Percentiles rank a stretch among this genome's conserved stretches.
These are phyloP conservation scores for Apomyelois bistriatella DNA, from an alignment of 2,888 invertebrate genomes.

Conservation along the genomic window DNA sequence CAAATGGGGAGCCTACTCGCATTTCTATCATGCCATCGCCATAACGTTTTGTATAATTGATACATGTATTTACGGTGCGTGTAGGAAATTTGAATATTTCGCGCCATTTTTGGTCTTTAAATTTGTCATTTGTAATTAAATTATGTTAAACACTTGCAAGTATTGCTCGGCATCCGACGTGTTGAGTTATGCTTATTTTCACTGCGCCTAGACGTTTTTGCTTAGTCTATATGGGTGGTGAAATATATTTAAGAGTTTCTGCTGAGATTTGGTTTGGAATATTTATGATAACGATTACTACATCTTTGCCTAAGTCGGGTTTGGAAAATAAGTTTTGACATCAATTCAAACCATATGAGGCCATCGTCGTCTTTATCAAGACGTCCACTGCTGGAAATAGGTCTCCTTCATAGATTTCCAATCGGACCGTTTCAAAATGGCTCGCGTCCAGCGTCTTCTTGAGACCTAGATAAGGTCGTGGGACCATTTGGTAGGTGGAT, in stretches of 20 bases:
- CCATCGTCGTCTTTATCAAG: too few species aligned
- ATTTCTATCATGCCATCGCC: slow-evolving; percentile 60
- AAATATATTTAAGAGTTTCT: neutral
- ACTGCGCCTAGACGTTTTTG: slow-evolving; percentile 1
- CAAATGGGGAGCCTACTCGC: slow-evolving; percentile 51
- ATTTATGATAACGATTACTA: neutral
- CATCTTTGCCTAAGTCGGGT: neutral
- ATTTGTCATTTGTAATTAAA: slow-evolving; percentile 13
- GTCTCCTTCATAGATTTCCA: too few species aligned
- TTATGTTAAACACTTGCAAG: slow-evolving; percentile 8
- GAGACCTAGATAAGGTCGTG: too few species aligned
- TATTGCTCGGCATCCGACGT: neutral
- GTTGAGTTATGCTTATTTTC: neutral
- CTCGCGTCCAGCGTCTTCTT: too few species aligned
- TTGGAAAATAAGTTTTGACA: too few species aligned
- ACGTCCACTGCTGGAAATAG: too few species aligned
- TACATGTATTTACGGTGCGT: slow-evolving; percentile 46
- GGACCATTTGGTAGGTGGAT: too few species aligned
- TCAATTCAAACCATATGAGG: too few species aligned
- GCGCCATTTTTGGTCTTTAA: neutral
- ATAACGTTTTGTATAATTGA: slow-evolving; percentile 59
- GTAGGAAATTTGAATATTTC: slow-evolving; percentile 33
- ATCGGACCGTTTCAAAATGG: too few species aligned
- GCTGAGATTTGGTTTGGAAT: neutral
- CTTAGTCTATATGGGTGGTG: neutral